Base-by-base conservation (phyloP, 1,140 invertebrate genomes). In the Drosophila sechellia region DNA sequence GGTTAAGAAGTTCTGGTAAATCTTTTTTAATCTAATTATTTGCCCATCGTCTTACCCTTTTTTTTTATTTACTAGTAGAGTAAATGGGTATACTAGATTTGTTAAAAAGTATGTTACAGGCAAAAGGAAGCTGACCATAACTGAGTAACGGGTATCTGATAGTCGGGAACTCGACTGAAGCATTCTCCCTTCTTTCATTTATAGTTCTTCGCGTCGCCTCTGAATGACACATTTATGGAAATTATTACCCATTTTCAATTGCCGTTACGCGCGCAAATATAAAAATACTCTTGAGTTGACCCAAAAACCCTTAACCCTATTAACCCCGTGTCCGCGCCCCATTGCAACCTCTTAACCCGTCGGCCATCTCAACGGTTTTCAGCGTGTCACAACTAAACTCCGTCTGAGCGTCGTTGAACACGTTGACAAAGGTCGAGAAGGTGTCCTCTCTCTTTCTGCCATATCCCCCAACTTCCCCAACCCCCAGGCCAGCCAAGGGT, bases 391-490 rank as follows among this genome's bases (percentile, higher is more conserved):
- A 70, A 79, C 58, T 71, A 84, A 83, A 79, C 48, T 64, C 45
- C 61, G 68, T 46, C 48, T 46, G 50, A 72, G 27, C 27, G 64
- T 59, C 34, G 66, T 73, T 74, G 79, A 84, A 80, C 58, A 61
- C 63, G 77, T 86, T 86, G 81, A 86, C 81, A 86, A 87, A 86
- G 83, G 81, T 81, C 83, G 70, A 53, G 64, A 35, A 70, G 64
- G 64, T 70, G 66, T 59, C 49, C 65, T 17, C 80, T 59, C 81
- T 68, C 74, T 86, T 64, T 43, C 17, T 34, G n/a, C 42, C n/a
- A 22, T 10, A 50, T 6, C 39, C 54, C 40, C 8, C 20, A 22
- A 39, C 56, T 56, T 48, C 20, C 17, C 27, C 11, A n/a, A 49
- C 48, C 63, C 55, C 35, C 45, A 40, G 27, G 66, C 53, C 83